These are phyloP conservation scores for Diorhabda elongata DNA, from an alignment of 1,140 invertebrate species.

Conservation along the genomic window DNA sequence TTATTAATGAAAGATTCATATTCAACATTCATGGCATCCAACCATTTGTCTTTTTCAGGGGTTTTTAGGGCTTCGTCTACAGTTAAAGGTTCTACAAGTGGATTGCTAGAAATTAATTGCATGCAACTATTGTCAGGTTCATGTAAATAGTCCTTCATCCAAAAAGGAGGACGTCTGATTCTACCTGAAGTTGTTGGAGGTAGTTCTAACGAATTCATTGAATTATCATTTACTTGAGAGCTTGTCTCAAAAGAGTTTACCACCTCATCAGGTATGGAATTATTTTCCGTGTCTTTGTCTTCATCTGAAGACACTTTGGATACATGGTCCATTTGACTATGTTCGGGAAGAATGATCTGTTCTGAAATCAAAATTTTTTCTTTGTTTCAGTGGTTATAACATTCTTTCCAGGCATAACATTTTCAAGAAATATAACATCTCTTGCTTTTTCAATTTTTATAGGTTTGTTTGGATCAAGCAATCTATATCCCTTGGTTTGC, in stretches of 20 bases:
- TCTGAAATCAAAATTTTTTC: too few species aligned
- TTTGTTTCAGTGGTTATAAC: too few species aligned
- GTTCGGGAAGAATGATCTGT: too few species aligned
- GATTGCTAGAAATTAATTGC: background rate
- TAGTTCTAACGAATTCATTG: background rate
- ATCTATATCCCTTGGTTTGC: conserved; percentile 4
- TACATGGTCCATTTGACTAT: too few species aligned
- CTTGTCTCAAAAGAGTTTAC: background rate
- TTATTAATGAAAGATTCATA: background rate
- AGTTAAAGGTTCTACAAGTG: background rate
- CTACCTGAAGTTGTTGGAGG: background rate
- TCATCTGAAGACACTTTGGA: too few species aligned
- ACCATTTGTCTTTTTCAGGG: background rate
- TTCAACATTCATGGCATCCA: background rate
- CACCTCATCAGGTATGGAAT: too few species aligned
- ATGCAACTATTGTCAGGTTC: background rate
- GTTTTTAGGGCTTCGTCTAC: background rate
- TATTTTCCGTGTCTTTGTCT: too few species aligned
- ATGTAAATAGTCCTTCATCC: background rate
- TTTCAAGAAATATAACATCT: background rate
- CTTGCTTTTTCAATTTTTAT: background rate
- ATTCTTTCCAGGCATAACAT: background rate
- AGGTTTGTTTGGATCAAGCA: background rate
- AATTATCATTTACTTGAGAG: too few species aligned
- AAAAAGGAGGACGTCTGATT: background rate